Evolutionary conservation across 2,888 invertebrate genomes (phyloP).

Genomic region (Orthosia gothica): DNA sequence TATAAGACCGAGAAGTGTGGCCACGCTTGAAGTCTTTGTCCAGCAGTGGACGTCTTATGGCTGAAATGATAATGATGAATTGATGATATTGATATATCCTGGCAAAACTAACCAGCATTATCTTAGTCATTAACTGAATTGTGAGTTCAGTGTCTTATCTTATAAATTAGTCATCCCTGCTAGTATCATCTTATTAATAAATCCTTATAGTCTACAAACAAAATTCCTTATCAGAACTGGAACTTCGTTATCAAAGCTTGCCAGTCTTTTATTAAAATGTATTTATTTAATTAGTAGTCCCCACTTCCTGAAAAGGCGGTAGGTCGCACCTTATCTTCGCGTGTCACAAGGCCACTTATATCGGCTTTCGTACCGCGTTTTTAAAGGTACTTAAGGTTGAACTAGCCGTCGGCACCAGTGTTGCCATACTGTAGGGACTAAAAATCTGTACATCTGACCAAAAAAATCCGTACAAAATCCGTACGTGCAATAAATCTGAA

Average conservation of each 20-base stretch:
- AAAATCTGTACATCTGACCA: too few relatives aligned
- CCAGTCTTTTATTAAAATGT: not conserved
- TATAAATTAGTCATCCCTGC: conserved; percentile 12
- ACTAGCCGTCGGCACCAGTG: too few relatives aligned
- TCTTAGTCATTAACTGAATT: conserved; percentile 21
- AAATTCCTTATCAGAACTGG: conserved; percentile 3
- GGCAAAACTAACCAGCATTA: conserved; percentile 4
- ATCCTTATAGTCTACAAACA: conserved; percentile 5
- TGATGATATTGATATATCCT: not conserved
- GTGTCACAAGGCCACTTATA: not conserved
- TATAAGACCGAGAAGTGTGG: too few relatives aligned
- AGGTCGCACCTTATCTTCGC: conserved; percentile 8
- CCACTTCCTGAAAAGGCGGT: not conserved
- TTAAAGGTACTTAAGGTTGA: not conserved
- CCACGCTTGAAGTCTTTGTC: too few relatives aligned
- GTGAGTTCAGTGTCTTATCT: conserved; percentile 32
- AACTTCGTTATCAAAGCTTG: conserved; percentile 16
- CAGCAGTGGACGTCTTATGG: too few relatives aligned
- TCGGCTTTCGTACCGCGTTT: not conserved
- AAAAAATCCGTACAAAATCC: too few relatives aligned
- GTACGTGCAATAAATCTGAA: too few relatives aligned
- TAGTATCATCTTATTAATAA: not conserved
- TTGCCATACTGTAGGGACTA: too few relatives aligned
- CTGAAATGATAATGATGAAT: too few relatives aligned
- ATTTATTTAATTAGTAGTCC: not conserved